A percentile compares a stretch with the other conserved stretches of the same genome.
These are phyloP conservation scores for Aythya baeri DNA, from an alignment of 2,113 vertebrate genomes.

Conservation along the genomic window DNA sequence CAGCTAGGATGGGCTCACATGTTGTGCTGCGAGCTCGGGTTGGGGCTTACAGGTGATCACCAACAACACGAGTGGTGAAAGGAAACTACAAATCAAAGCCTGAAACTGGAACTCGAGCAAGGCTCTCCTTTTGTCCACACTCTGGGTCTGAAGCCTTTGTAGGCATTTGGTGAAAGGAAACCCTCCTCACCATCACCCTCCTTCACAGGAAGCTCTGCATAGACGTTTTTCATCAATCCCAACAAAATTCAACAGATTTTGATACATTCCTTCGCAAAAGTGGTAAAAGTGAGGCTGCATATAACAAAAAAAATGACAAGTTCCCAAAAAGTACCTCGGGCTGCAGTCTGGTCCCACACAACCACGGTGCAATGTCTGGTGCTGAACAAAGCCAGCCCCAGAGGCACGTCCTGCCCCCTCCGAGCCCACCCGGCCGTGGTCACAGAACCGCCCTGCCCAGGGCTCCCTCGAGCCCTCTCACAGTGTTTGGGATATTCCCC, in stretches of 20 bases:
- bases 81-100: background rate
- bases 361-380: accelerated
- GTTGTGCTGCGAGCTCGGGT: accelerated
- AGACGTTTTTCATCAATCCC: too few relatives aligned
- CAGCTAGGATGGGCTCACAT: background rate
- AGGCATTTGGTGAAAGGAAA: background rate
- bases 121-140: background rate
- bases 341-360: background rate
- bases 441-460: background rate
- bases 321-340: accelerated
- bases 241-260: background rate
- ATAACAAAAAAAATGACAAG: background rate
- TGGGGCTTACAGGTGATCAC: background rate
- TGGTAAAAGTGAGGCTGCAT: background rate
- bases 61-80: background rate
- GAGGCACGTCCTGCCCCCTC: accelerated
- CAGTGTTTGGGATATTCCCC: background rate
- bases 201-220: background rate
- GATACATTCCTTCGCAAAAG: background rate
- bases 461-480: too few relatives aligned
- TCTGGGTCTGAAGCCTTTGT: too few relatives aligned
- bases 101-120: too few relatives aligned
- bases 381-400: background rate
- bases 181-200: background rate
- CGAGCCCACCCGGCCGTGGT: background rate